Conservation (phyloP, 2,797 vertebrate genomes). For the Acipenser oxyrinchus region DNA sequence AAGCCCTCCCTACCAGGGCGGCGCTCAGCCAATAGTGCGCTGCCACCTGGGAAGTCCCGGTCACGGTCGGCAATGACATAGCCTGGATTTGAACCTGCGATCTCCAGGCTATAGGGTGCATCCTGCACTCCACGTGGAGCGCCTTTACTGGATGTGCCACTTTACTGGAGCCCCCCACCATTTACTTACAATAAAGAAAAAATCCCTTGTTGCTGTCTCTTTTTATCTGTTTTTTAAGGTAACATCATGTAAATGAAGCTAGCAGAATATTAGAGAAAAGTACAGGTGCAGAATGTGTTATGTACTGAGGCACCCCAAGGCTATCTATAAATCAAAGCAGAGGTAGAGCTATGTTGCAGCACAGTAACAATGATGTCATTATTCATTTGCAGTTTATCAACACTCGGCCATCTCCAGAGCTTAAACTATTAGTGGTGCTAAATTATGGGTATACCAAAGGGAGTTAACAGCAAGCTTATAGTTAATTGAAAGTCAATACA, state of each 20-base stretch:
- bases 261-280: neutral
- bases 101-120: too few species aligned
- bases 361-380: conserved; percentile 6
- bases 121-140: too few species aligned
- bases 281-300: conserved; percentile 2
- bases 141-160: too few species aligned
- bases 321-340: conserved; percentile 1
- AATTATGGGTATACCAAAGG: conserved; percentile 6
- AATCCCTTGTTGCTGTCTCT: neutral
- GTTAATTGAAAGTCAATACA: conserved; percentile 4
- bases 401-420: neutral
- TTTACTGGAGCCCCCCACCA: neutral
- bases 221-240: neutral
- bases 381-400: conserved; percentile 6
- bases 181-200: neutral
- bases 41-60: too few species aligned
- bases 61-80: too few species aligned
- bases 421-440: conserved; percentile 5
- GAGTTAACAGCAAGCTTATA: neutral
- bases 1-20: too few species aligned
- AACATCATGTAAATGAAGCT: neutral
- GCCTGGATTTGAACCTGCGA: too few species aligned
- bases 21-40: too few species aligned
- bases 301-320: neutral
- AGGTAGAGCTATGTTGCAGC: neutral